Percentiles rank a stretch among this genome's conserved stretches.
phyloP scores from a whole-genome alignment of 2,113 vertebrate genomes.

The Rhea americana region DNA sequence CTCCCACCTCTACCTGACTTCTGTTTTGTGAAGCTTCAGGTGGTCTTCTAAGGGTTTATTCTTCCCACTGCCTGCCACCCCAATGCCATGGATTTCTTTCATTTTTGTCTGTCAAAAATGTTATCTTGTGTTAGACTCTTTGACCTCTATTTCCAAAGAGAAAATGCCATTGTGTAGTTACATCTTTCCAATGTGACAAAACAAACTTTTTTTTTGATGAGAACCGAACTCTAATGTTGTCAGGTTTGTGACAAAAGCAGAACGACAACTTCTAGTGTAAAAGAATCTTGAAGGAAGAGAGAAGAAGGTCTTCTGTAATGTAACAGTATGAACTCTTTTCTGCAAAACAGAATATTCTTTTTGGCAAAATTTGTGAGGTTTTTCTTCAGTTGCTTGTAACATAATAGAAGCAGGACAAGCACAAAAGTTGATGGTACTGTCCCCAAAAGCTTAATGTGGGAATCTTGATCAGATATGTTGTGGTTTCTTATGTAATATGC shows the following conservation, averaged over 20 bases:
- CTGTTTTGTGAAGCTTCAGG: not conserved
- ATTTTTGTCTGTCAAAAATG: not conserved
- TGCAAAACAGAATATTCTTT: not conserved
- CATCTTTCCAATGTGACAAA: not conserved
- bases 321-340: not conserved
- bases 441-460: not conserved
- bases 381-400: not conserved
- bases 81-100: not conserved
- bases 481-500: not conserved
- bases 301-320: not conserved
- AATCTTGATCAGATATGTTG: not conserved
- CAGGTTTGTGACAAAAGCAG: not conserved
- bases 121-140: not conserved
- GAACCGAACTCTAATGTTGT: not conserved
- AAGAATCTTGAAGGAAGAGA: not conserved
- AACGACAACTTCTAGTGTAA: not conserved
- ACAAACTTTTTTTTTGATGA: not conserved
- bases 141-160: not conserved
- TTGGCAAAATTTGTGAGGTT: not conserved
- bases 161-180: not conserved
- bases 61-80: not conserved
- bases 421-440: fast-evolving
- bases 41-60: not conserved
- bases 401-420: not conserved
- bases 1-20: not conserved